These are phyloP conservation scores for Sympetrum striolatum DNA, from an alignment of 2,888 invertebrate genomes.

Conservation along the genomic window DNA sequence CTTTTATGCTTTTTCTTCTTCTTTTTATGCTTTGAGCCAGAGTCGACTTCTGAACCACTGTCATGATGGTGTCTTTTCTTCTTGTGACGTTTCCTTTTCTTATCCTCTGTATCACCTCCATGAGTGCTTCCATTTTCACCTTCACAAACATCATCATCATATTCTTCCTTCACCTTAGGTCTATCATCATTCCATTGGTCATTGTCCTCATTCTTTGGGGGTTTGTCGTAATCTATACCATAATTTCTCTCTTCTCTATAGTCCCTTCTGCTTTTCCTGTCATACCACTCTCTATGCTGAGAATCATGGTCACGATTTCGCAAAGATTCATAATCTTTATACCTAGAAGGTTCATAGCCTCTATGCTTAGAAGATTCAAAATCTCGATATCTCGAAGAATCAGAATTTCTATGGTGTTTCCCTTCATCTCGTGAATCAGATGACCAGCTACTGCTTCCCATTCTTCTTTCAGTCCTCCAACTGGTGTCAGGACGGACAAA, in stretches of 20 bases:
- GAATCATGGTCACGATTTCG: not conserved
- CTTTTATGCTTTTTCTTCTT: not conserved
- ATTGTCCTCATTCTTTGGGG: not conserved
- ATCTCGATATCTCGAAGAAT: not conserved
- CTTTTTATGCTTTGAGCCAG: not conserved
- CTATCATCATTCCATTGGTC: not conserved
- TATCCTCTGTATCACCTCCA: not conserved
- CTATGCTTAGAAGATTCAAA: not conserved
- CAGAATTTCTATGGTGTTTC: not conserved
- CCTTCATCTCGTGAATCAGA: conserved; percentile 3
- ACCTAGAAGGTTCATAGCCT: not conserved
- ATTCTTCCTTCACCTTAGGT: not conserved
- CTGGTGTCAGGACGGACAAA: not conserved
- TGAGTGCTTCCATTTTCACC: not conserved
- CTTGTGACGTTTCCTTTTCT: not conserved
- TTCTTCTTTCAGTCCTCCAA: not conserved
- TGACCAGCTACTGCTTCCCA: not conserved
- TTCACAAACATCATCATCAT: not conserved
- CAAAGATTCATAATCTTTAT: not conserved
- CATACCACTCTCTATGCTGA: not conserved
- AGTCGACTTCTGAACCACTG: not conserved
- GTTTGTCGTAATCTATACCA: not conserved
- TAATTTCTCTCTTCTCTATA: not conserved
- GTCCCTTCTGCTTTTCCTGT: not conserved
- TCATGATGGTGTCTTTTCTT: not conserved